These are phyloP conservation scores for Drosophila histrio DNA, from an alignment of 2,888 invertebrate genomes.

Conservation along the genomic window DNA sequence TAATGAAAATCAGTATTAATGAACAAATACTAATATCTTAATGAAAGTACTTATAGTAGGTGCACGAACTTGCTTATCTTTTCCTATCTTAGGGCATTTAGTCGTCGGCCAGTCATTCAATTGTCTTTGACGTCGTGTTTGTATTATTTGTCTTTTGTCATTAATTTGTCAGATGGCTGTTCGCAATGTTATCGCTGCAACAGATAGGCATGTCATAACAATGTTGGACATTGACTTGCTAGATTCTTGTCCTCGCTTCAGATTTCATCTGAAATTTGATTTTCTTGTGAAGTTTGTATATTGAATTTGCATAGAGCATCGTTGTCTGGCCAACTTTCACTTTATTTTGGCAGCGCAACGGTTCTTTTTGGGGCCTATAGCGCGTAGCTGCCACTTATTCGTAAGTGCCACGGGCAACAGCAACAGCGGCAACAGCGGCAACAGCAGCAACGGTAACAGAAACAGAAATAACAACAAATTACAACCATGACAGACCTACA, in stretches of 20 bases:
- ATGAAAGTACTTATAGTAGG: not conserved
- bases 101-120: not conserved
- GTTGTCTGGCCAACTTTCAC: slow-evolving; percentile 67
- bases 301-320: slow-evolving; percentile 68
- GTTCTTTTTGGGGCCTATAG: slow-evolving; percentile 62
- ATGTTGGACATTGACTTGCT: slow-evolving; percentile 21
- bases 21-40: not conserved
- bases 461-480: slow-evolving; percentile 49
- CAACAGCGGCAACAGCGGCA: slow-evolving; percentile 14
- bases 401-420: slow-evolving; percentile 43
- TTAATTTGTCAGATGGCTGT: slow-evolving; percentile 63
- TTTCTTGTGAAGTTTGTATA: slow-evolving; percentile 59
- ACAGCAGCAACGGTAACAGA: slow-evolving; percentile 16
- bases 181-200: slow-evolving; percentile 42
- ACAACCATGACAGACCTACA: slow-evolving; percentile 65
- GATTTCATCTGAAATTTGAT: slow-evolving; percentile 58
- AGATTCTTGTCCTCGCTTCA: slow-evolving; percentile 44
- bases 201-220: slow-evolving; percentile 34
- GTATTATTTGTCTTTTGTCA: slow-evolving; percentile 48
- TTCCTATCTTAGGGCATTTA: slow-evolving; percentile 38
- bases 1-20: not conserved
- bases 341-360: slow-evolving; percentile 75
- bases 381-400: slow-evolving; percentile 9
- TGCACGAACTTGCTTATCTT: too few species aligned
- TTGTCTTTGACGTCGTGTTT: slow-evolving; percentile 6